Percentiles rank a stretch among this genome's conserved stretches.
Conservation (phyloP, 2,797 vertebrate species). For the Falco columbarius region DNA sequence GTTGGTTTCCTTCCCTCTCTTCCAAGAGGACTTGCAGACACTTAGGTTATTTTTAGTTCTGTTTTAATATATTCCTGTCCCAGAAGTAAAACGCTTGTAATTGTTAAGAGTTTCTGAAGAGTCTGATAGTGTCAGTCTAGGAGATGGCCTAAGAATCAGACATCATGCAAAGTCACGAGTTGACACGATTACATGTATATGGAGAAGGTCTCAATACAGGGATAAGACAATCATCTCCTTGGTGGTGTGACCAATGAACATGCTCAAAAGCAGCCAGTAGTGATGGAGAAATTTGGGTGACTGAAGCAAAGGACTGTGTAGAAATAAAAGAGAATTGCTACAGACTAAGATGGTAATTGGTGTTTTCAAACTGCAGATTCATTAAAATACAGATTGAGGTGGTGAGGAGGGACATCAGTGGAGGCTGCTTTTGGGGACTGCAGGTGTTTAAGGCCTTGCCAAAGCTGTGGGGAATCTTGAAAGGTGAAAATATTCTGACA, state of each 20-base stretch:
- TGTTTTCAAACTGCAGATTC: not conserved
- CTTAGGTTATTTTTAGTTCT: conserved; percentile 14
- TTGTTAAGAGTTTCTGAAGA: not conserved
- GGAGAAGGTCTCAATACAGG: not conserved
- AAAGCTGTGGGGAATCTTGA: not conserved
- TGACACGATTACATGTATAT: not conserved
- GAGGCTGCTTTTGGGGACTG: not conserved
- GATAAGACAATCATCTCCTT: not conserved
- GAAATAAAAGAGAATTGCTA: not conserved
- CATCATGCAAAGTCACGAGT: not conserved
- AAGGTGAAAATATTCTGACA: not conserved
- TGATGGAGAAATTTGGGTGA: not conserved
- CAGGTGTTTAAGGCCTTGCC: not conserved
- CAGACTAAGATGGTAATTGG: not conserved
- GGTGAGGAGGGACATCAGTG: not conserved
- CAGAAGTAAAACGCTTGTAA: not conserved
- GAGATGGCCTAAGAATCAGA: not conserved
- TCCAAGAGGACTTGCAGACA: not conserved
- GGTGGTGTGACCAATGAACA: not conserved
- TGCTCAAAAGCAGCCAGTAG: not conserved
- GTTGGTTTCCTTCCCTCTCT: not conserved
- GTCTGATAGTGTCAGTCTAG: not conserved
- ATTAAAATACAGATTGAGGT: not conserved
- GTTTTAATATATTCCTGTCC: not conserved
- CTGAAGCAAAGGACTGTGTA: not conserved